These are phyloP conservation scores for Anagrus nilaparvatae DNA, from an alignment of 1,140 invertebrate genomes.

Conservation along the genomic window DNA sequence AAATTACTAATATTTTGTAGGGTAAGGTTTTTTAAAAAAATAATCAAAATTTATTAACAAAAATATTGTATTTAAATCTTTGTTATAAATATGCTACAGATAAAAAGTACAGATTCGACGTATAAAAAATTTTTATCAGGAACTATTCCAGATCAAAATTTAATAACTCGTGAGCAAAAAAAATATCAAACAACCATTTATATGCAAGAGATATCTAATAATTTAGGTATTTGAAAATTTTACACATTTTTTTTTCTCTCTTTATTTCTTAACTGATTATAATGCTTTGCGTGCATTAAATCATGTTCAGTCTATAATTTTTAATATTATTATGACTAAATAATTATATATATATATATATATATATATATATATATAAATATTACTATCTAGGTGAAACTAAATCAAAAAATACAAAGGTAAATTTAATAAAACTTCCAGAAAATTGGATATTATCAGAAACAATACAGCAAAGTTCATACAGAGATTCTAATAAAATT, in stretches of 20 bases:
- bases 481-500: constrained; percentile 20
- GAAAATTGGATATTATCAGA: constrained; percentile 23
- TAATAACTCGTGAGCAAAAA: constrained; percentile 19
- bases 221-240: too few species aligned
- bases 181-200: constrained; percentile 18
- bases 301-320: too few species aligned
- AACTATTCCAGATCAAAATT: constrained; percentile 17
- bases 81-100: constrained; percentile 15
- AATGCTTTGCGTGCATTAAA: too few species aligned
- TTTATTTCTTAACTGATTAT: too few species aligned
- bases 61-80: constrained; percentile 15
- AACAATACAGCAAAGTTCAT: constrained; percentile 20
- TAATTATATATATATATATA: too few species aligned
- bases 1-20: constrained; percentile 5
- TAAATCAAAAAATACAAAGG: too few species aligned
- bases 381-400: too few species aligned
- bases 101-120: constrained; percentile 16
- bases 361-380: too few species aligned
- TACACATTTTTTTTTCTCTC: too few species aligned
- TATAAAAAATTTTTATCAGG: constrained; percentile 19
- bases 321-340: too few species aligned
- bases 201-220: constrained; percentile 19
- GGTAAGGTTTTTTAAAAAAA: neutral
- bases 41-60: constrained; percentile 10
- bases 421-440: too few species aligned